Conservation (phyloP, 2,888 invertebrate species). For the Drosophila prostipennis region DNA sequence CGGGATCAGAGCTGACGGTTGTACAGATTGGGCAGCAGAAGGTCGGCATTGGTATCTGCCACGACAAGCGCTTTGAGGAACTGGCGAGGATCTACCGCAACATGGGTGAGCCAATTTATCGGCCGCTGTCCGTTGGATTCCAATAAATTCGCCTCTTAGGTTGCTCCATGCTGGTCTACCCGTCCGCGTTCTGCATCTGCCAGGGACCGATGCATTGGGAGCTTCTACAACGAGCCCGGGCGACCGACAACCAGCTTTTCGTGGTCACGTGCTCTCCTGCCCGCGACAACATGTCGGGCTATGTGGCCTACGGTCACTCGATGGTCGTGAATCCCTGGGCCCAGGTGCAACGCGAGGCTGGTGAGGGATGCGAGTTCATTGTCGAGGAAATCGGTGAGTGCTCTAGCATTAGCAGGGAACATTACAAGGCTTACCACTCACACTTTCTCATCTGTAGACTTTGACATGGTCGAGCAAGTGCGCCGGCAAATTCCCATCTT, state of each 20-base stretch:
- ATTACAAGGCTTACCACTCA: not conserved
- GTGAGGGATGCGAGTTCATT: conserved; percentile 89
- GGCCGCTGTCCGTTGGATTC: not conserved
- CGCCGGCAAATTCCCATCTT: conserved; percentile 93
- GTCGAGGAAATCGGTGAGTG: conserved; percentile 90
- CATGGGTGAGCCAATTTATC: conserved; percentile 82
- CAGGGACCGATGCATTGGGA: conserved; percentile 96
- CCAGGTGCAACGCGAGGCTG: conserved; percentile 88
- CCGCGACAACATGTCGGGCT: conserved; percentile 89
- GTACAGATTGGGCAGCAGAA: conserved; percentile 89
- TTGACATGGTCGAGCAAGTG: conserved; percentile 89
- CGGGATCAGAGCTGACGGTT: conserved; percentile 90
- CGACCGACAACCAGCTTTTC: conserved; percentile 95
- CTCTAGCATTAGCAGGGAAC: not conserved
- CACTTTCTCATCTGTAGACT: conserved; percentile 85
- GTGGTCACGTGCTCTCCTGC: conserved; percentile 94
- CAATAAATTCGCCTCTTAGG: conserved; percentile 85
- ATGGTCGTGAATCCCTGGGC: conserved; percentile 92
- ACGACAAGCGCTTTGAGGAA: conserved; percentile 96
- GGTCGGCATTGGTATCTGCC: conserved; percentile 97
- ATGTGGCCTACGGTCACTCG: conserved; percentile 96
- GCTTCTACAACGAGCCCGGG: conserved; percentile 91
- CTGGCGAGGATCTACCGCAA: conserved; percentile 90
- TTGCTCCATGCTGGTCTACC: conserved; percentile 94
- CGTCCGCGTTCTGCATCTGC: conserved; percentile 90